Evolutionary conservation across 1,140 invertebrate species (phyloP).

Genomic region (Pararge aegeria): DNA sequence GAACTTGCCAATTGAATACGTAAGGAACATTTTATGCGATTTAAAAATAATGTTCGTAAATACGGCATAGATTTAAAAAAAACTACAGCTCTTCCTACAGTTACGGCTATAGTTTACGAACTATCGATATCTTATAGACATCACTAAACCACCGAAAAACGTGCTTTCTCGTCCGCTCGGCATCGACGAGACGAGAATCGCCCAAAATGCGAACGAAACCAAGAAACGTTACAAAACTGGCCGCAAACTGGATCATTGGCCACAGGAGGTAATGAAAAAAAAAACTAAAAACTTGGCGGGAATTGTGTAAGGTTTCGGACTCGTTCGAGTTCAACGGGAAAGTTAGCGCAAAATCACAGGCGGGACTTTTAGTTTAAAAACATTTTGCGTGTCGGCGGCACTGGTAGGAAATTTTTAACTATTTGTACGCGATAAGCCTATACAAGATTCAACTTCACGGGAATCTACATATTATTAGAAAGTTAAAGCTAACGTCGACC

Average conservation of each 20-base stretch:
- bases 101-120: too few relatives aligned
- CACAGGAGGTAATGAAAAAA: slow-evolving; percentile 13
- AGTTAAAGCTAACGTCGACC: too few relatives aligned
- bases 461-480: too few relatives aligned
- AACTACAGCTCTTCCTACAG: too few relatives aligned
- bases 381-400: not conserved
- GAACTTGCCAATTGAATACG: too few relatives aligned
- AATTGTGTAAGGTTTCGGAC: slow-evolving; percentile 37
- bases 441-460: too few relatives aligned
- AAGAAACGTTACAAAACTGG: slow-evolving; percentile 13
- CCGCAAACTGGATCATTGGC: slow-evolving; percentile 16
- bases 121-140: not conserved
- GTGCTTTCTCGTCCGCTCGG: not conserved
- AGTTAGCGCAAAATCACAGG: slow-evolving; percentile 10
- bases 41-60: too few relatives aligned
- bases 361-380: not conserved
- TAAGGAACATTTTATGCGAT: too few relatives aligned
- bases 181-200: slow-evolving; percentile 3
- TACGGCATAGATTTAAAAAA: too few relatives aligned
- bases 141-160: not conserved
- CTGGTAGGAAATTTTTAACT: too few relatives aligned
- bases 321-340: slow-evolving; percentile 30
- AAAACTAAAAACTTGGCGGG: slow-evolving; percentile 20
- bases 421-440: too few relatives aligned
- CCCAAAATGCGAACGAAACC: slow-evolving; percentile 3